Base-by-base conservation (phyloP, 2,888 invertebrate genomes). In the Cybosia mesomella region DNA sequence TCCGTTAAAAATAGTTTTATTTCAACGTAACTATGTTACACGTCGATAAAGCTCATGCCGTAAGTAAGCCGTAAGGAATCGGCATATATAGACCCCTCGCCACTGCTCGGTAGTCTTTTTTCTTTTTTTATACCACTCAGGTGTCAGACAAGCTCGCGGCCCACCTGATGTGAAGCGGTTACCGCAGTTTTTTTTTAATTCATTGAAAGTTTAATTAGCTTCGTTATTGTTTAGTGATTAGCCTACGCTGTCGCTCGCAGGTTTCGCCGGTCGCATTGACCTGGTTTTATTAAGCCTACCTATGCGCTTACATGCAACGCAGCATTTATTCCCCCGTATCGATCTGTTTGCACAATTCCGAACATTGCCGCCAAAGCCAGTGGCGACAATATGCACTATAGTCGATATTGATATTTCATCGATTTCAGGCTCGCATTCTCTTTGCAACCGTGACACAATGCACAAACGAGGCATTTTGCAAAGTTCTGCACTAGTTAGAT, bases 251-350 rank as follows among this genome's bases (percentile, higher is more conserved):
- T 58, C 61, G 79, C 70, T 72, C 36, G 63, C 66, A 68, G 68
- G 43, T 78, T 76, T 78, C 64, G 74, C 75, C 74, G 65, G 70
- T 61, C 69, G 73, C 70, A 69, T 39, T 83, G 85, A 83, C 83
- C 85, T 74, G 80, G 82, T 81, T 84, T 71, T 72, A 62, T 67
- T 49, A 74, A 69, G 70, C 72, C 67, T 80, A 76, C 66, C 61
- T 75, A 73, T 75, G 73, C 71, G 77, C 71, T 71, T 75, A 72
- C 59, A 76, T 77, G 75, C 74, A 74, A 71, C 70, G 75, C 65
- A 72, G 64, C 74, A 73, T 77, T 76, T 75, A 74, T 72, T 73
- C 72, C 75, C 64, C 9, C 67, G 68, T 71, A 81, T 81, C 76
- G 80, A 83, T 75, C 79, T 73, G 82, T 79, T 77, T 79, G 74